Evolutionary conservation across 2,797 vertebrate genomes (phyloP).

Genomic region (Argentina silus): DNA sequence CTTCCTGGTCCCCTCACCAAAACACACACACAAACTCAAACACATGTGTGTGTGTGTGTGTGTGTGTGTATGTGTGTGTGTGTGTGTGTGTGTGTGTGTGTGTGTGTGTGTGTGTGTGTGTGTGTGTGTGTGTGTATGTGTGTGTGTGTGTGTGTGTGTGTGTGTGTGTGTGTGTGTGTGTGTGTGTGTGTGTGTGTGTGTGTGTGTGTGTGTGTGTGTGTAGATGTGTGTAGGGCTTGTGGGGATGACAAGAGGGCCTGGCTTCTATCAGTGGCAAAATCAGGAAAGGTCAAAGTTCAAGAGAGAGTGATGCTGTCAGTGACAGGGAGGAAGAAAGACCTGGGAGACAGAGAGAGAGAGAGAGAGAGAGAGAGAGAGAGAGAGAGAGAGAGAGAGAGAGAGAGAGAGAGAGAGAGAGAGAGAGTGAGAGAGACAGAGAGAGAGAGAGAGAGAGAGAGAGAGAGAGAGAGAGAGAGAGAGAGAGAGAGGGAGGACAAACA

Average conservation of each 20-base stretch:
- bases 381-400: neutral
- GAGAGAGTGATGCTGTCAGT: conserved; percentile 63
- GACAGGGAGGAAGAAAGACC: conserved; percentile 54
- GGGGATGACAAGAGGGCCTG: conserved; percentile 63
- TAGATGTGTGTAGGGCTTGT: conserved; percentile 27
- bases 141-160: neutral
- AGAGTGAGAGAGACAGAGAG: neutral
- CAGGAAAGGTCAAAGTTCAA: conserved; percentile 61
- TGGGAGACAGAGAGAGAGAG: conserved; percentile 11
- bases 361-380: neutral
- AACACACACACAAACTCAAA: conserved; percentile 1
- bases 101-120: conserved; percentile 17
- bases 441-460: neutral
- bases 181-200: conserved; percentile 24
- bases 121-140: neutral
- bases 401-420: neutral
- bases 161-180: conserved; percentile 12
- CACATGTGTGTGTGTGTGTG: conserved; percentile 19
- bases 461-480: neutral
- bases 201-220: neutral
- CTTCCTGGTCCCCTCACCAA: neutral
- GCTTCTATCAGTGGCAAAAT: conserved; percentile 62
- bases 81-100: conserved; percentile 20
- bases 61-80: conserved; percentile 13
- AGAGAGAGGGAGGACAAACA: neutral